phyloP scores from a whole-genome alignment of 2,888 invertebrate species.

The Pristionchus exspectatus region DNA sequence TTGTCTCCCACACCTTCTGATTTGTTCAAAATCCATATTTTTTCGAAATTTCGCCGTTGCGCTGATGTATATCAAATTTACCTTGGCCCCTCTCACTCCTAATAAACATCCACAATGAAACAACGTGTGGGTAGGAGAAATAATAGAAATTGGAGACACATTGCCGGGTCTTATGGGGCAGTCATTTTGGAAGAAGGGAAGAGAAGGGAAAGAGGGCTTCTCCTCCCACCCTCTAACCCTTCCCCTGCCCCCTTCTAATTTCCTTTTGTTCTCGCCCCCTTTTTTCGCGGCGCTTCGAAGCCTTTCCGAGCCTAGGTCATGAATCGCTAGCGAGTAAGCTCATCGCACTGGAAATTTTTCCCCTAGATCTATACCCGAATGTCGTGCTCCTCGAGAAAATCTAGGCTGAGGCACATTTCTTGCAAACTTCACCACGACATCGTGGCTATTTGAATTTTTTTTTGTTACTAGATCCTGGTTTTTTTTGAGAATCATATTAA shows the following conservation, averaged over 20 bases:
- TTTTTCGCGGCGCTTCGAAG: not conserved
- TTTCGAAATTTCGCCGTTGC: too few relatives aligned
- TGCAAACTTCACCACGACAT: too few relatives aligned
- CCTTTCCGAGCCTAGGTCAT: not conserved
- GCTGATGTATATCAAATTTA: too few relatives aligned
- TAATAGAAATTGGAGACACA: slow-evolving; percentile 33
- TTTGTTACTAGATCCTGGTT: too few relatives aligned
- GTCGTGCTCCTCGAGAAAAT: not conserved
- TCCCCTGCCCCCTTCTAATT: not conserved
- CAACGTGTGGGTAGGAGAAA: not conserved
- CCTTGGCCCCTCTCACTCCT: not conserved
- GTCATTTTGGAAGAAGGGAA: not conserved
- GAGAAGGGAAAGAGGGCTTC: not conserved
- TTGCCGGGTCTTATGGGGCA: not conserved
- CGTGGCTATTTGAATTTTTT: not conserved
- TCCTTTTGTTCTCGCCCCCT: not conserved
- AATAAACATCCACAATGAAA: not conserved
- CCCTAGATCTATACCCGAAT: not conserved
- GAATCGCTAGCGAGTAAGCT: not conserved
- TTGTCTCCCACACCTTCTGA: too few relatives aligned
- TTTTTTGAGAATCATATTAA: too few relatives aligned
- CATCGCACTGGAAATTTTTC: not conserved
- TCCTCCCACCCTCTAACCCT: not conserved
- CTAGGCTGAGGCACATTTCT: not conserved
- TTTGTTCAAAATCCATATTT: too few relatives aligned